Percentiles rank a stretch among this genome's conserved stretches.
These are phyloP conservation scores for Eupithecia abbreviata DNA, from an alignment of 2,888 invertebrate genomes.

Conservation along the genomic window DNA sequence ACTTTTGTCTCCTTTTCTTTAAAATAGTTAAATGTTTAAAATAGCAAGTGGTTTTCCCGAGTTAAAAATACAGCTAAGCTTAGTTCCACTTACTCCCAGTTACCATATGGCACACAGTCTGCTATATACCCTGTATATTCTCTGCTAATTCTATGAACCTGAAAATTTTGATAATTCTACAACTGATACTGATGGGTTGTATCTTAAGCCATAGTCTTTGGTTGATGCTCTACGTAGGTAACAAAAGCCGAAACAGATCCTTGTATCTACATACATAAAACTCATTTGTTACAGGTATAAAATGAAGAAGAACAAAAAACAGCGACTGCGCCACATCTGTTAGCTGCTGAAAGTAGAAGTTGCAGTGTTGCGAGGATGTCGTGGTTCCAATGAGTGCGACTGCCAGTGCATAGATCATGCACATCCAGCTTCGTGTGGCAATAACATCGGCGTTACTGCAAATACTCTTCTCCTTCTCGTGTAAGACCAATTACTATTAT, in stretches of 20 bases:
- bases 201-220: too few relatives aligned
- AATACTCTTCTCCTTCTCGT: constrained; percentile 71
- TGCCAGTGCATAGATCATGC: constrained; percentile 77
- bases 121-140: too few relatives aligned
- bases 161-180: not conserved
- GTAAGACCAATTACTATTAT: constrained; percentile 50
- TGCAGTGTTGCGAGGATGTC: constrained; percentile 33
- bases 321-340: constrained; percentile 36
- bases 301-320: constrained; percentile 55
- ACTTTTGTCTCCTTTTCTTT: too few relatives aligned
- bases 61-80: too few relatives aligned
- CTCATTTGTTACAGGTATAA: constrained; percentile 56
- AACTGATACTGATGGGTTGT: too few relatives aligned
- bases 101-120: too few relatives aligned
- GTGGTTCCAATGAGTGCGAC: constrained; percentile 71
- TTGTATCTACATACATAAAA: not conserved
- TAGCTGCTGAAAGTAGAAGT: not conserved
- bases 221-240: too few relatives aligned
- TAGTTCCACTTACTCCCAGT: too few relatives aligned
- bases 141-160: not conserved
- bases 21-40: too few relatives aligned
- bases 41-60: too few relatives aligned
- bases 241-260: not conserved
- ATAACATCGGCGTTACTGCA: constrained; percentile 75
- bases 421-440: constrained; percentile 73